Base-by-base conservation (phyloP, 2,113 vertebrate genomes). In the Theristicus caerulescens region DNA sequence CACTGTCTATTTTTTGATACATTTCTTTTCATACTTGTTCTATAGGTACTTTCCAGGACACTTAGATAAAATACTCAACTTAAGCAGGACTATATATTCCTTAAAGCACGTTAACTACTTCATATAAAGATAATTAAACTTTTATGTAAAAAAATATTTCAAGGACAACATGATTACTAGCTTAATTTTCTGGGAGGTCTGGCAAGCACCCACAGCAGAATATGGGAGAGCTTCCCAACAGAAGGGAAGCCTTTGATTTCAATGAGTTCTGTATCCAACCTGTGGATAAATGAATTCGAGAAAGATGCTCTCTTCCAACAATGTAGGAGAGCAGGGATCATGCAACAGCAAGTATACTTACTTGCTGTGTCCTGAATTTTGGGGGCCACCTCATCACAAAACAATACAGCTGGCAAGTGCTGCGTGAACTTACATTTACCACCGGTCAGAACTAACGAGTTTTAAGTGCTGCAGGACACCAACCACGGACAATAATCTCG, bases 361-460 rank as follows among this genome's bases (percentile, higher is more conserved):
- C 13, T 38, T 2, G 4, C 32, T 83, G 27, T 25, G 17, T 49
- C 27, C 49, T 44, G 61, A 70, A 70, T 62, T 74, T 64, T 70
- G 38, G 38, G 25, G 47, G 42, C 5, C 59, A 67, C 20, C 36
- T 47, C 14, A 86, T 34, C 16, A 58, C 25, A 54, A 40, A 66
- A 31, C 16, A 17, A 65, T 31, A 55, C 6, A 67, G 55, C 24
- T 11, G 21, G 12, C 46, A 61, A 22, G 21, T 12, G 20, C n/a
- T 52, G 52, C 0, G 0, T 9, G 25, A 81, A 24, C 52, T 31
- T 21, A 36, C 0, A 1, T 54, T 32, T 27, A 26, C 26, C 20
- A n/a, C 3, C 0, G 0, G 31, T 34, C 52, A 52, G 76, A 64
- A 71, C 34, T 9, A 32, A 38, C 0, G 0, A 34, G 52, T 25